phyloP scores from a whole-genome alignment of 2,888 invertebrate species.

The Sinohyriopsis cumingii region DNA sequence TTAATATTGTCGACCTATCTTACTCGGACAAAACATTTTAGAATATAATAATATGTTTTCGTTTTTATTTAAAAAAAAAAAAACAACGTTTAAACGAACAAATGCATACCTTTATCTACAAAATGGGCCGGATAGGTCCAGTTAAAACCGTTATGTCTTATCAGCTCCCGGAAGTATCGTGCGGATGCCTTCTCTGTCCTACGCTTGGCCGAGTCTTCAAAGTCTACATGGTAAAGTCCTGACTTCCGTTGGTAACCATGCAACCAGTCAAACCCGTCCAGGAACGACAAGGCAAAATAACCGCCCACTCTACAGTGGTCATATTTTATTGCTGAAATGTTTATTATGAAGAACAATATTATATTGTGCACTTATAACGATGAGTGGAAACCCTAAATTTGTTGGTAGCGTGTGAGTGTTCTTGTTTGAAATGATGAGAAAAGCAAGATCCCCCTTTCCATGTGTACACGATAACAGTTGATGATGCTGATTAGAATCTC shows the following conservation, averaged over 20 bases:
- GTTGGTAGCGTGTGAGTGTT: too few relatives aligned
- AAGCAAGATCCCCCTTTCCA: too few relatives aligned
- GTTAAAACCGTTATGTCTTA: conserved; percentile 32
- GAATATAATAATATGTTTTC: background rate
- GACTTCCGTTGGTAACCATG: conserved; percentile 81
- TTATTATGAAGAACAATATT: background rate
- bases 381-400: too few relatives aligned
- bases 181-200: conserved; percentile 42
- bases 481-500: too few relatives aligned
- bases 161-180: conserved; percentile 34
- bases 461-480: too few relatives aligned
- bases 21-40: too few relatives aligned
- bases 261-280: conserved; percentile 89
- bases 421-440: too few relatives aligned
- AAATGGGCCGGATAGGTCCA: conserved; percentile 39
- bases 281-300: conserved; percentile 84
- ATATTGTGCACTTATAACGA: too few relatives aligned
- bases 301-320: conserved; percentile 73
- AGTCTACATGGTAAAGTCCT: conserved; percentile 77
- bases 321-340: conserved; percentile 31
- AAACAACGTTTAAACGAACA: too few relatives aligned
- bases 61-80: background rate
- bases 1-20: too few relatives aligned
- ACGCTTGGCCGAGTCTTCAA: conserved; percentile 25
- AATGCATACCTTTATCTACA: conserved; percentile 26